Evolutionary conservation across 2,113 vertebrate species (phyloP).

Genomic region (Serilophus lunatus): DNA sequence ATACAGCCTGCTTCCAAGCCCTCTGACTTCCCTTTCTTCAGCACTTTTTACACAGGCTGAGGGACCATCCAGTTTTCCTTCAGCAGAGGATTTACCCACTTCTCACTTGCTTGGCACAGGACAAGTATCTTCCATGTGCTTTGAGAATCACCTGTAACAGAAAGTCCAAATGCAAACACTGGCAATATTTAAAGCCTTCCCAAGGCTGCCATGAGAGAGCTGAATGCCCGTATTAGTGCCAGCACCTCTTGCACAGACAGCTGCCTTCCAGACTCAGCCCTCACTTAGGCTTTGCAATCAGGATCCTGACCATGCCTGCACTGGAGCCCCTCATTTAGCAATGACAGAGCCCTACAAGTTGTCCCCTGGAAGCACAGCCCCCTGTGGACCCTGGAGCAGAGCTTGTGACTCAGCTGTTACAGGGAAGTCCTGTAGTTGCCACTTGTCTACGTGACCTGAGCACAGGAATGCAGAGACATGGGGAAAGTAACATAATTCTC

Average conservation of each 20-base stretch:
- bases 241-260: background rate
- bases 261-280: background rate
- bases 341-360: background rate
- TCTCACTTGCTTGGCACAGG: background rate
- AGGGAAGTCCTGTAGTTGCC: background rate
- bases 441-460: background rate
- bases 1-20: background rate
- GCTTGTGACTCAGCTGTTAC: background rate
- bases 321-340: background rate
- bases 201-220: background rate
- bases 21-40: background rate
- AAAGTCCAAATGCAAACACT: background rate
- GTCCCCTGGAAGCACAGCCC: background rate
- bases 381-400: fast-evolving
- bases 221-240: background rate
- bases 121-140: background rate
- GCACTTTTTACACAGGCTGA: background rate
- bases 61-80: background rate
- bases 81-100: background rate
- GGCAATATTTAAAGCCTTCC: background rate
- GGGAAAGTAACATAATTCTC: background rate
- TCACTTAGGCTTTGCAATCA: background rate
- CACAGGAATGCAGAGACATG: background rate
- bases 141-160: background rate
- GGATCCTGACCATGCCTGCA: background rate